These are phyloP conservation scores for Xanthia togata DNA, from an alignment of 2,888 invertebrate genomes.

Conservation along the genomic window DNA sequence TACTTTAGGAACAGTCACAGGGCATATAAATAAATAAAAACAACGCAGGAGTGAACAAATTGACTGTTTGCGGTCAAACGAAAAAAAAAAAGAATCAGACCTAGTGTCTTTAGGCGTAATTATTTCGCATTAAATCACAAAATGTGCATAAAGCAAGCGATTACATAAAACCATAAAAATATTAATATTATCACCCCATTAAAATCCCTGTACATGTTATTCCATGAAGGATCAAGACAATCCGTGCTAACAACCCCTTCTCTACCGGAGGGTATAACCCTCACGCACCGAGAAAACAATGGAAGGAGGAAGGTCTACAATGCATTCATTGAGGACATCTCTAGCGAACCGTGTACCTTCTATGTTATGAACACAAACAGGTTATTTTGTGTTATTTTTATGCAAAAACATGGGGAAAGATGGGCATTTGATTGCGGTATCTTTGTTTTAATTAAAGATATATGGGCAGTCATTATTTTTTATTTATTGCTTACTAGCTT, in stretches of 20 bases:
- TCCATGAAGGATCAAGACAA: conserved; percentile 41
- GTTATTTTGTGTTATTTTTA: conserved; percentile 16
- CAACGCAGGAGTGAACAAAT: no score
- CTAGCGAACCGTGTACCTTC: conserved; percentile 17
- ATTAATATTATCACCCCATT: conserved; percentile 31
- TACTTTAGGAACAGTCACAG: no score
- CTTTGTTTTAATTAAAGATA: conserved; percentile 13
- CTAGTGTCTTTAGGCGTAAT: background rate
- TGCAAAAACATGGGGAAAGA: background rate
- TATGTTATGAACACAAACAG: conserved; percentile 29
- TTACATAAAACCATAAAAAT: conserved; percentile 5
- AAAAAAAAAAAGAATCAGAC: no score
- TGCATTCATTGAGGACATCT: conserved; percentile 55
- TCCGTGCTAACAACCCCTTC: conserved; percentile 42
- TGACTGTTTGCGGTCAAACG: background rate
- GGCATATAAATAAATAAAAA: no score
- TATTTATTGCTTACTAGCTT: background rate
- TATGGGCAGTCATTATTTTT: background rate
- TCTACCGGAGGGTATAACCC: conserved; percentile 47
- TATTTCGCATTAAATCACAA: background rate
- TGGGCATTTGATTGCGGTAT: conserved; percentile 1
- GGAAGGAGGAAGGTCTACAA: conserved; percentile 39
- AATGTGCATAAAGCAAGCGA: background rate
- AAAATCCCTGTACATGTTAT: conserved; percentile 37
- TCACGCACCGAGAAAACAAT: conserved; percentile 40